Evolutionary conservation across 2,113 vertebrate genomes (phyloP).

Genomic region (Nothocercus julius): DNA sequence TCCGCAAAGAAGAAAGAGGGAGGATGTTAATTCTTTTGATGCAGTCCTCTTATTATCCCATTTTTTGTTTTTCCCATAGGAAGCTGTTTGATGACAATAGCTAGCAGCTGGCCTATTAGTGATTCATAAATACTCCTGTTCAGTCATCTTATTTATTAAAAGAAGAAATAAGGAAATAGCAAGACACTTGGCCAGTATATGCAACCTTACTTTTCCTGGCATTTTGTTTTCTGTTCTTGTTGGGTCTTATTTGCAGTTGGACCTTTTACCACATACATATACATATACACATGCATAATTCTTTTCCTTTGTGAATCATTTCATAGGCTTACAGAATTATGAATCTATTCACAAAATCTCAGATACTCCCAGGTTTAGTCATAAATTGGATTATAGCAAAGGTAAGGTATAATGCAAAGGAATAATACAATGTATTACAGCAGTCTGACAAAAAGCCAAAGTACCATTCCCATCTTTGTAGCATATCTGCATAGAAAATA

Average conservation of each 20-base stretch:
- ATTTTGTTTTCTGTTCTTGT: neutral
- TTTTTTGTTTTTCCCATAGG: neutral
- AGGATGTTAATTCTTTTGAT: neutral
- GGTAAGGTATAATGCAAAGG: neutral
- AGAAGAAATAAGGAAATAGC: neutral
- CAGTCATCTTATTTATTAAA: conserved; percentile 1
- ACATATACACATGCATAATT: neutral
- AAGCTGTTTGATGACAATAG: neutral
- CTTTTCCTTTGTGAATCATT: conserved; percentile 28
- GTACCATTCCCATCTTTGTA: neutral
- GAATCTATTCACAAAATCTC: conserved; percentile 3
- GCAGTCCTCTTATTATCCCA: neutral
- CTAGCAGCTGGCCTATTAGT: neutral
- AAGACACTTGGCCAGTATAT: neutral
- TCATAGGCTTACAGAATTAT: neutral
- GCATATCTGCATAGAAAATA: neutral
- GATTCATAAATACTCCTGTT: conserved; percentile 24
- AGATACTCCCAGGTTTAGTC: conserved; percentile 5
- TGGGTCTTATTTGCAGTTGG: neutral
- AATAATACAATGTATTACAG: neutral
- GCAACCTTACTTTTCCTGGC: neutral
- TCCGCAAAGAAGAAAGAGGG: neutral
- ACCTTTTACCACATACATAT: neutral
- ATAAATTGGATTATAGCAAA: conserved; percentile 11
- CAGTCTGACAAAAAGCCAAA: neutral